Base-by-base conservation (phyloP, 2,113 vertebrate genomes). In the Amazona vittata region DNA sequence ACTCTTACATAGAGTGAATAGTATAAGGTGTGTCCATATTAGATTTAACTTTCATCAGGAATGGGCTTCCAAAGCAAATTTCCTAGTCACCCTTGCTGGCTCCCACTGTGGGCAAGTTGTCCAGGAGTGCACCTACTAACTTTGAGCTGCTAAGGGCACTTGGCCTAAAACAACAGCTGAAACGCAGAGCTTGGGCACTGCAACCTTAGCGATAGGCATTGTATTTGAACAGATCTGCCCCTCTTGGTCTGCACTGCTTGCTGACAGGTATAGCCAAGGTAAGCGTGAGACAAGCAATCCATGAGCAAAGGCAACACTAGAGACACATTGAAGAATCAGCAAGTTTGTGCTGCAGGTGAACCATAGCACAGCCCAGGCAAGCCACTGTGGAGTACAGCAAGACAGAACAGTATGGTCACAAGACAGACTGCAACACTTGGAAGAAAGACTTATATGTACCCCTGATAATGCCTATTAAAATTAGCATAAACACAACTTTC, bases 241-340 rank as follows among this genome's bases (percentile, higher is more conserved):
- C 47, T 62, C 25, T 4, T 16, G 17, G 28, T 29, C 33, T 52
- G 52, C 25, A 11, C 31, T 63, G 46, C n/a, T 55, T 7, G 7
- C 60, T 49, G 12, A 24, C 21, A 28, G 6, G 7, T 46, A 46
- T 1, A 43, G n/a, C 18, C 75, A 83, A 63, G 31, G 24, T 12
- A 15, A 67, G 46, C 0, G 11, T 29, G 28, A 77, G 25, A 89
- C 19, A 46, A 46, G 64, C 17, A 39, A 81, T 10, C 41, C 64
- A 57, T 0, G 0, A 62, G 33, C 33, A 80, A 0, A 2, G 39
- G 15, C 10, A 67, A 59, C 25, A 26, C 1, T 7, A 39, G 59
- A 70, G 50, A 59, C 37, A 43, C 5, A 2, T 33, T 57, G 41
- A 70, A 78, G 41, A 62, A 57, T 49, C n/a, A 59, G 15, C 2